Base-by-base conservation (phyloP, 2,888 invertebrate genomes). In the Autographa pulchrina region DNA sequence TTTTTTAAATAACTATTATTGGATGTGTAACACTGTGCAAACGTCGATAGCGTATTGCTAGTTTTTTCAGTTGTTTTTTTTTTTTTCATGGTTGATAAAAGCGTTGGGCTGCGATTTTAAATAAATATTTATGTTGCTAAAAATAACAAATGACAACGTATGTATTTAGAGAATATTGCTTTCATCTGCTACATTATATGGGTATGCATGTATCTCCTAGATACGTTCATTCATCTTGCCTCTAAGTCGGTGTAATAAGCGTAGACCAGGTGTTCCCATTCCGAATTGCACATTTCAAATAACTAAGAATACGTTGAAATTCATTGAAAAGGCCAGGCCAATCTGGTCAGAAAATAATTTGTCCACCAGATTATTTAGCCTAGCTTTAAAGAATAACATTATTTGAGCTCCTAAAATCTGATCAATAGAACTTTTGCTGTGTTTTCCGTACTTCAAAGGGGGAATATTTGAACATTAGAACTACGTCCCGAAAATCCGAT, bases 21-120 rank as follows among this genome's bases (percentile, higher is more conserved):
- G 69, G 52, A 65, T 72, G 58, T 62, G 61, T 64, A 70, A 73
- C 59, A 70, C 63, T 66, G 68, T 60, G 72, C 75, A 74, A 82
- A 75, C 70, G 65, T 74, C 62, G 64, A 81, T 77, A 66, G 63
- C 62, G 68, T 69, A 74, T 69, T 78, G 71, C 78, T 78, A 56
- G 65, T 65, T 77, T 77, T n/a, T 72, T 67, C 54, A 62, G 1
- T 43, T 35, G 38, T 63, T 18, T 41, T 59, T 70, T 41, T 59
- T 70, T 74, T 64, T 58, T 68, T 43, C 11, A 16, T 48, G 7
- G 16, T 62, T 58, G 13, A n/a, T 32, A 62, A 59, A 11, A 54
- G 61, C 52, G 64, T 18, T 35, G 61, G 48, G 25, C 31, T 31
- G 68, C 54, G 31, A 61, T 65, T 71, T 66, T 20, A 74, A 78